These are phyloP conservation scores for Cydia splendana DNA, from an alignment of 1,140 invertebrate species.

Conservation along the genomic window DNA sequence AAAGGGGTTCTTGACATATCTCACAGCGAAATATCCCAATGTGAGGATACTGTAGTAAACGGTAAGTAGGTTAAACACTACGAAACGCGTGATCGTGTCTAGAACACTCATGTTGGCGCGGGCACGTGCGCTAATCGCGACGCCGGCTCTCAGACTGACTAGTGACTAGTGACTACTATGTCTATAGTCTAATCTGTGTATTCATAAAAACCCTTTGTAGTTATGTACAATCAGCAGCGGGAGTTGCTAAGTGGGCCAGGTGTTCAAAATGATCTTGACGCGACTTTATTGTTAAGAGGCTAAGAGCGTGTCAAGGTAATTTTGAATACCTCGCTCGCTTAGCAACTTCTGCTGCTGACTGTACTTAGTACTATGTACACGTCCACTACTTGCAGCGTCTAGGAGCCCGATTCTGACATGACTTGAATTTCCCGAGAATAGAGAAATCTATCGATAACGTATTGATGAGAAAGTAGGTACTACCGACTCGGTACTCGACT, in stretches of 20 bases:
- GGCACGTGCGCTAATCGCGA: background rate
- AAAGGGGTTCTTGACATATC: conserved; percentile 62
- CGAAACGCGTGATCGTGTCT: conserved; percentile 44
- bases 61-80: conserved; percentile 50
- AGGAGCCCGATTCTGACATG: no score
- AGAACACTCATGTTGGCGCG: conserved; percentile 45
- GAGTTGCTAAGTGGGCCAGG: no score
- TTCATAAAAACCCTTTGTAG: background rate
- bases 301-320: no score
- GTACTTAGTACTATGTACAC: background rate
- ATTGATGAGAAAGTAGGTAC: no score
- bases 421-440: no score
- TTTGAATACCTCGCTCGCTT: no score
- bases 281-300: no score
- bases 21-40: conserved; percentile 38
- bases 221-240: background rate
- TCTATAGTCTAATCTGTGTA: background rate
- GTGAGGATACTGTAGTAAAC: conserved; percentile 43
- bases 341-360: no score
- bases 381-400: no score
- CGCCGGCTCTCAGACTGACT: background rate
- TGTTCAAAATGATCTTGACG: no score
- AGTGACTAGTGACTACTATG: background rate
- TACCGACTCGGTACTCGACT: no score
- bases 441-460: no score